Evolutionary conservation across 1,140 invertebrate genomes (phyloP).

Genomic region (Drosophila willistoni): DNA sequence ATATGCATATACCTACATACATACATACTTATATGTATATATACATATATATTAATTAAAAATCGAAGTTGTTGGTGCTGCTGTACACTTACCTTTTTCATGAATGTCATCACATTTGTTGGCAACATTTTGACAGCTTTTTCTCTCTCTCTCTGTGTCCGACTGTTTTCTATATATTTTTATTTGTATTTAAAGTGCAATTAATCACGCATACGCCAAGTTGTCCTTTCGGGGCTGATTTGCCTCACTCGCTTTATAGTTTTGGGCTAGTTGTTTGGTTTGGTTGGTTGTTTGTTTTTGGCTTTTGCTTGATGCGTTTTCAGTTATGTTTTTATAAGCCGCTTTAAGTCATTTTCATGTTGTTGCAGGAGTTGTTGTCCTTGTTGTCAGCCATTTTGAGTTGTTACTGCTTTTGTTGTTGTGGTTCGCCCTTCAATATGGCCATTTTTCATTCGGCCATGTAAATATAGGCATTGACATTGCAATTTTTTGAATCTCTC

Average conservation of each 20-base stretch:
- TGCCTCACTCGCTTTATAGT: conserved; percentile 9
- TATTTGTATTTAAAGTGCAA: conserved; percentile 68
- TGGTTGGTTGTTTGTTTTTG: background rate
- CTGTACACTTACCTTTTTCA: conserved; percentile 89
- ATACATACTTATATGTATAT: conserved; percentile 15
- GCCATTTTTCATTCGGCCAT: conserved; percentile 70
- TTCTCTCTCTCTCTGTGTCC: background rate
- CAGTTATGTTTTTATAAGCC: conserved; percentile 41
- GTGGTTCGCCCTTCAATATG: conserved; percentile 50
- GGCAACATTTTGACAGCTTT: conserved; percentile 87
- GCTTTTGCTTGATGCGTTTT: conserved; percentile 19
- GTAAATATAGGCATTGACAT: conserved; percentile 77
- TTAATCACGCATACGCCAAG: conserved; percentile 73
- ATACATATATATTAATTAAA: conserved; percentile 29
- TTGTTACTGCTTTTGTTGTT: conserved; percentile 29
- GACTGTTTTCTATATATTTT: conserved; percentile 1
- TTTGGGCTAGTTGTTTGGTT: conserved; percentile 27
- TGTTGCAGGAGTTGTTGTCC: conserved; percentile 32
- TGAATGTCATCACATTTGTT: conserved; percentile 91
- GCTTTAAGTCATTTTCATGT: conserved; percentile 49
- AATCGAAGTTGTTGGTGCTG: background rate
- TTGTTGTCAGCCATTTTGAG: conserved; percentile 30
- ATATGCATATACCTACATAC: conserved; percentile 27
- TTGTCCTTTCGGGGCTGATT: conserved; percentile 17
- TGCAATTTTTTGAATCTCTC: conserved; percentile 20